A percentile compares a stretch with the other conserved stretches of the same genome.
These are phyloP conservation scores for Brachystomella parvula DNA, from an alignment of 1,140 invertebrate species.

Conservation along the genomic window DNA sequence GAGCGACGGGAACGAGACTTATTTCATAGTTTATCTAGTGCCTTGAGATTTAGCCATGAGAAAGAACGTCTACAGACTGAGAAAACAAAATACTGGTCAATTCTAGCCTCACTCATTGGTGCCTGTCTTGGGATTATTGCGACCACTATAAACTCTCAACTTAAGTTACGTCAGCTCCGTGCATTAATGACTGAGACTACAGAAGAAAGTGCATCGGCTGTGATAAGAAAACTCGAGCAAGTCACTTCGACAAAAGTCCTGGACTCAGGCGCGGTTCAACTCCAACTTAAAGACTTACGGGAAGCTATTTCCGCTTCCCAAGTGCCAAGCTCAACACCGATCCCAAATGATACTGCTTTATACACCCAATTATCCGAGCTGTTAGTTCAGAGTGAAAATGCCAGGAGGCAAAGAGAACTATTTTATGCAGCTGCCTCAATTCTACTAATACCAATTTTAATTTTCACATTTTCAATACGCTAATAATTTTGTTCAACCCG, in stretches of 20 bases:
- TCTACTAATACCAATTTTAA: background rate
- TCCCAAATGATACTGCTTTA: too few species aligned
- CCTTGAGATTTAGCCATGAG: constrained; percentile 62
- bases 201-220: background rate
- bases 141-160: constrained; percentile 28
- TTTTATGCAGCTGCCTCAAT: background rate
- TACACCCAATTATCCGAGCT: too few species aligned
- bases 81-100: constrained; percentile 68
- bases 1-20: constrained; percentile 55
- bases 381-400: background rate
- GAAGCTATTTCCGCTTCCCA: background rate
- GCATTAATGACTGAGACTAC: constrained; percentile 8
- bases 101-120: constrained; percentile 61
- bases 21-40: constrained; percentile 57
- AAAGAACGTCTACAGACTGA: constrained; percentile 63
- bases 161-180: constrained; percentile 23
- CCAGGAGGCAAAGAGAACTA: background rate
- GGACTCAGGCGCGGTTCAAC: background rate
- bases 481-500: background rate
- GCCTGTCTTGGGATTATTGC: constrained; percentile 31
- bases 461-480: background rate
- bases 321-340: too few species aligned
- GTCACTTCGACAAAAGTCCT: background rate
- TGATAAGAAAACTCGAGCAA: background rate
- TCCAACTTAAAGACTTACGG: background rate